Evolutionary conservation across 2,113 vertebrate genomes (phyloP), one percentile per base, ranked within the genome.

Genomic region (Leptobrachium leishanense): DNA sequence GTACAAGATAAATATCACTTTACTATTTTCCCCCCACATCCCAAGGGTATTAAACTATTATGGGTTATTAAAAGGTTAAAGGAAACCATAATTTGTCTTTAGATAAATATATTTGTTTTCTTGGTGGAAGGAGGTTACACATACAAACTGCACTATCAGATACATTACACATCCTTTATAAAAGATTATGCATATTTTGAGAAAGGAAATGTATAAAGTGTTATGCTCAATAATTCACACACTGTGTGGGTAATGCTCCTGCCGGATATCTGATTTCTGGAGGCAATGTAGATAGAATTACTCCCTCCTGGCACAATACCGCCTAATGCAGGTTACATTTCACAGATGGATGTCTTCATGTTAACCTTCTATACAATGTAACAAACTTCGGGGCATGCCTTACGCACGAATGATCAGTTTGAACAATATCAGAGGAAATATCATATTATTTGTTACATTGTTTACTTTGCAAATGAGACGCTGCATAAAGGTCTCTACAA

Each of bases 341-440:
- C 13, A 59, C 13, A 59, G 55, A 8, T 59, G 55, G 3, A 59
- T 59, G 10, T 59, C 13, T 59, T 59, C 13, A 31, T 15, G 3
- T 59, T 59, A 12, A 59, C 55, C 11, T 12, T 59, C 11, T 59
- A 12, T 12, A 11, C 55, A 13, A 12, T 59, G 13, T 15, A 59
- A 59, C 3, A 13, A 59, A 59, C 55, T 59, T 59, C 31, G 11
- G 20, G 74, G 7, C 68, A 43, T 13, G 59, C 57, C 59, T 68
- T 9, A 76, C 55, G 20, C 41, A 43, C 20, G 42, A 41, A 75
- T 67, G 42, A 76, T 54, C 3, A 68, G 42, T 53, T 42, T 64
- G 41, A 50, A 50, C 46, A 50, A 71, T 66, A 65, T 40, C 31
- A 76, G 10, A 76, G 75, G 75, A 76, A 76, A 68, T 69, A 76